A percentile compares a stretch with the other conserved stretches of the same genome.
Conservation (phyloP, 2,797 vertebrate species). For the Phoebastria nigripes region DNA sequence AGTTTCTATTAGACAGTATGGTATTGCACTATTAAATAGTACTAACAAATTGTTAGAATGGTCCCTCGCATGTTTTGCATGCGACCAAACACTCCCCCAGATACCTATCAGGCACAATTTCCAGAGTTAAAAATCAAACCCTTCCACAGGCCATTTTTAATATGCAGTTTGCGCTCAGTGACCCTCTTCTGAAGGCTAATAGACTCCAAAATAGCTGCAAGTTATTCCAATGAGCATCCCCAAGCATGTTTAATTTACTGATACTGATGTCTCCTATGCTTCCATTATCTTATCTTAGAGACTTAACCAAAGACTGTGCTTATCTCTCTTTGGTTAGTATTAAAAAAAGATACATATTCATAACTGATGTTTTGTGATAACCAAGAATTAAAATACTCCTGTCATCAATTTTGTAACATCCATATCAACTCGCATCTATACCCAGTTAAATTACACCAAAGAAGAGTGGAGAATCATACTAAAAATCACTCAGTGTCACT, state of each 20-base stretch:
- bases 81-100: neutral
- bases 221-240: neutral
- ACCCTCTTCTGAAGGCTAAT: neutral
- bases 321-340: neutral
- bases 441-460: neutral
- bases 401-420: neutral
- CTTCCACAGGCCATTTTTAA: neutral
- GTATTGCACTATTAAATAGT: fast-evolving
- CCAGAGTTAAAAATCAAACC: neutral
- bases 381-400: neutral
- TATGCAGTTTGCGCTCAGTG: neutral
- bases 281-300: neutral
- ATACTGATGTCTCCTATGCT: neutral
- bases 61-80: neutral
- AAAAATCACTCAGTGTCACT: neutral
- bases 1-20: neutral
- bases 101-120: neutral
- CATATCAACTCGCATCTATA: neutral
- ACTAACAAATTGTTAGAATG: neutral
- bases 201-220: neutral
- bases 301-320: neutral
- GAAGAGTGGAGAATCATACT: neutral
- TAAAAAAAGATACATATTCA: neutral
- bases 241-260: neutral
- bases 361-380: neutral